phyloP scores from a whole-genome alignment of 2,113 vertebrate species.

The Trogon surrucura region DNA sequence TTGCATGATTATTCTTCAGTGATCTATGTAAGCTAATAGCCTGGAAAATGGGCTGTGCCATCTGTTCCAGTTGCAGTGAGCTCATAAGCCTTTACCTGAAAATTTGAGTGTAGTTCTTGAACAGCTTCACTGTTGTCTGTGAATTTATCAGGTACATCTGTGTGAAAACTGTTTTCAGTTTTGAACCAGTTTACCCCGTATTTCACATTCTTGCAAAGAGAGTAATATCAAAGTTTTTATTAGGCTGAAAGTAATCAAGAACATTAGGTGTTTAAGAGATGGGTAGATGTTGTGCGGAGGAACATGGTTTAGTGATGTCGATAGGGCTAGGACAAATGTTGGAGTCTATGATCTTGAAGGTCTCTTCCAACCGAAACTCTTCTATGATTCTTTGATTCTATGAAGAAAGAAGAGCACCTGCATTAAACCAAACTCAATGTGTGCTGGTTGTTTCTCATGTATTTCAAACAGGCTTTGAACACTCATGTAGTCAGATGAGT shows the following conservation, averaged over 20 bases:
- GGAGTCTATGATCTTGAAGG: too few species aligned
- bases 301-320: too few species aligned
- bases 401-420: background rate
- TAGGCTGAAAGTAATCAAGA: background rate
- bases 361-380: too few species aligned
- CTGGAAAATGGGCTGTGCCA: slow-evolving; percentile 43
- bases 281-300: too few species aligned
- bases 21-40: slow-evolving; percentile 43
- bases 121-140: background rate
- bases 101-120: background rate
- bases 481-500: background rate
- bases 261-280: background rate
- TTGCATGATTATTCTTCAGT: slow-evolving; percentile 15
- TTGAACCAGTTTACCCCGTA: background rate
- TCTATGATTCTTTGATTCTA: too few species aligned
- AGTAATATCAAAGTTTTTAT: background rate
- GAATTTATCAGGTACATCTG: background rate
- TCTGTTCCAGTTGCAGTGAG: slow-evolving; percentile 17
- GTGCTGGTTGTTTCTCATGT: background rate
- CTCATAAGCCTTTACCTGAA: slow-evolving; percentile 25
- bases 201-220: background rate
- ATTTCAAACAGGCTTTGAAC: slow-evolving; percentile 2
- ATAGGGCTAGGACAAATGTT: too few species aligned
- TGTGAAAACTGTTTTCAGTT: background rate
- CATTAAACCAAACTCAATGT: background rate